Base-by-base conservation (phyloP, 2,888 invertebrate genomes). In the Leptopilina myrica region DNA sequence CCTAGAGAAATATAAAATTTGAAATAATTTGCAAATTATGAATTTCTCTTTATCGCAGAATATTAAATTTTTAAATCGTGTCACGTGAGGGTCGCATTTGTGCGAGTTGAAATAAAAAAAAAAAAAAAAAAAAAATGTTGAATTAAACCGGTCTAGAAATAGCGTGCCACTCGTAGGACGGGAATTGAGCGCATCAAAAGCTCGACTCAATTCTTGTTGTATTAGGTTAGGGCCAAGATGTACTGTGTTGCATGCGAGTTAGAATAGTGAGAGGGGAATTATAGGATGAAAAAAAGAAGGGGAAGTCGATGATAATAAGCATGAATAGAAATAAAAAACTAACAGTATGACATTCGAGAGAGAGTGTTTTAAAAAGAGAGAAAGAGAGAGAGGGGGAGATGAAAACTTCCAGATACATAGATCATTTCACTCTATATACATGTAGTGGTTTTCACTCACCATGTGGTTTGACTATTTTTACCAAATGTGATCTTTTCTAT, bases 191-290 rank as follows among this genome's bases (percentile, higher is more conserved):
- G 49, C 20, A 67, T 80, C 81, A 79, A 83, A 43, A 83, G 85
- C 88, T 86, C 86, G 85, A 86, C 85, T 80, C 85, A 83, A 84
- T 82, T 87, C 86, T 86, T 84, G 89, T 90, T 90, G 89, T 87
- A 89, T 89, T 87, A 90, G 90, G 90, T 90, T 90, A 90, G 90
- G 90, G 88, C 87, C 88, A 83, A 84, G 85, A 84, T 83, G 83
- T 79, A 83, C 83, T 86, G 84, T 86, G 85, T 84, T 33, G 33
- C 33, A 33, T 33, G 33, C 33, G 88, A 87, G 87, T 87, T 89
- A 86, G 87, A 89, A 87, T 86, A 87, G 87, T 46, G 64, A 43
- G 62, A 49, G 62, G 62, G 64, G 76, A 67, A 67, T 56, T 33
- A 33, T 33, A 33, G 73, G 26, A 26, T 33, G 62, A 46, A 40